Percentiles rank a stretch among this genome's conserved stretches.
These are phyloP conservation scores for Catocala fraxini DNA, from an alignment of 2,888 invertebrate species.

Conservation along the genomic window DNA sequence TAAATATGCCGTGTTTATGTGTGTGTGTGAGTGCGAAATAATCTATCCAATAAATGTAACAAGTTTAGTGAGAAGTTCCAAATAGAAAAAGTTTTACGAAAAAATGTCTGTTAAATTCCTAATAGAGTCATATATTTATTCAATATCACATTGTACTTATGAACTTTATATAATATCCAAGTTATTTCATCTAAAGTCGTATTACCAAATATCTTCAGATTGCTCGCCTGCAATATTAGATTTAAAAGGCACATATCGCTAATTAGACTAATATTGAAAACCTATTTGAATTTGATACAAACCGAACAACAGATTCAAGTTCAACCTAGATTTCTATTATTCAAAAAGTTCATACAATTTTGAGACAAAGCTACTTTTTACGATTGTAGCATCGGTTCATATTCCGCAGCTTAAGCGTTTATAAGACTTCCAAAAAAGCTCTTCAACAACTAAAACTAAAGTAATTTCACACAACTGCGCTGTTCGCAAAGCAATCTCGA, in stretches of 20 bases:
- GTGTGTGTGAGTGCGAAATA: no score
- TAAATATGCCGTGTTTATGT: no score
- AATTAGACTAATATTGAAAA: no score
- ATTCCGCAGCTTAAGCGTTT: not conserved
- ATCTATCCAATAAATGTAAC: no score
- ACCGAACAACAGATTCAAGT: no score
- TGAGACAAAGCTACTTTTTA: not conserved
- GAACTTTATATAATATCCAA: not conserved
- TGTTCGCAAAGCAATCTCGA: constrained; percentile 41
- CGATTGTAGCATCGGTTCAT: no score
- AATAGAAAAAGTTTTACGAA: not conserved
- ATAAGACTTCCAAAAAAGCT: constrained; percentile 11
- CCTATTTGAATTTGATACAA: no score
- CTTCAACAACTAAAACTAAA: constrained; percentile 16
- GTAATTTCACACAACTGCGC: constrained; percentile 12
- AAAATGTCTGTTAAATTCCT: not conserved
- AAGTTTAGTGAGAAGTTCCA: not conserved
- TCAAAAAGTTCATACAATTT: constrained; percentile 1
- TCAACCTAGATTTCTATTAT: no score
- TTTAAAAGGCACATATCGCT: no score
- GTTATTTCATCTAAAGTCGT: not conserved
- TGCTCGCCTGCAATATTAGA: no score
- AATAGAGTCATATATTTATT: not conserved
- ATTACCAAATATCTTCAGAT: no score
- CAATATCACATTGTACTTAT: not conserved